Conservation (phyloP, 2,888 invertebrate genomes). For the Ophion ventricosus region DNA sequence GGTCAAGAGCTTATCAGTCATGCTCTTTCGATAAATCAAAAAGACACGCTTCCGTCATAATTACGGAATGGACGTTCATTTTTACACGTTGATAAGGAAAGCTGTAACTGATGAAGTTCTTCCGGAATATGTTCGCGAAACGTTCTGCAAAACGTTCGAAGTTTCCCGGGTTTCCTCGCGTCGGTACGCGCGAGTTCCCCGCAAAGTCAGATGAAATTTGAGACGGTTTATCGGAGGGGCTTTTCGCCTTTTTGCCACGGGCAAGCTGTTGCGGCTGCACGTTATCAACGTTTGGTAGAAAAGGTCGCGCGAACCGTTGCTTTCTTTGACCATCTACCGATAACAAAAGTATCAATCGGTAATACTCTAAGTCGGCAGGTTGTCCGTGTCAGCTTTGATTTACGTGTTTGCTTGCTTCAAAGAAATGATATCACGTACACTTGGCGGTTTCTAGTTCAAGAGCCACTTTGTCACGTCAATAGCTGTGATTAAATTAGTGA, state of each 20-base stretch:
- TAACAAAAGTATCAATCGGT: conserved; percentile 39
- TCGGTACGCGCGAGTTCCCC: conserved; percentile 54
- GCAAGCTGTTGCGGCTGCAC: conserved; percentile 4
- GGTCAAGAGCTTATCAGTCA: neutral
- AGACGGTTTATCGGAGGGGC: conserved; percentile 37
- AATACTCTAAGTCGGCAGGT: neutral
- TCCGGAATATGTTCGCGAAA: neutral
- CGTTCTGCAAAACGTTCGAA: conserved; percentile 30
- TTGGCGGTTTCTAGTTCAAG: too few species aligned
- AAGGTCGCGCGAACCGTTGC: neutral
- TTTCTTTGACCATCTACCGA: conserved; percentile 38
- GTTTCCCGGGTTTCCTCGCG: conserved; percentile 50
- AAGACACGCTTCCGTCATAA: neutral
- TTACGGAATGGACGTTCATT: too few species aligned
- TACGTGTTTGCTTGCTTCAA: neutral
- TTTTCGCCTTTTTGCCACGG: conserved; percentile 5
- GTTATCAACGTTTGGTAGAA: conserved; percentile 62
- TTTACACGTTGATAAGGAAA: neutral
- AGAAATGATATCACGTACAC: too few species aligned
- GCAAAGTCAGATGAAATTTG: neutral
- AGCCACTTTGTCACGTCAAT: too few species aligned
- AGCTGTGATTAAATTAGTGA: too few species aligned
- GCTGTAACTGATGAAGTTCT: neutral
- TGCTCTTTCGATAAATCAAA: neutral
- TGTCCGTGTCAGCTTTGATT: neutral